Evolutionary conservation across 1,140 invertebrate species (phyloP), one percentile per base, ranked within the genome.

Genomic region (Papilio dardanus): DNA sequence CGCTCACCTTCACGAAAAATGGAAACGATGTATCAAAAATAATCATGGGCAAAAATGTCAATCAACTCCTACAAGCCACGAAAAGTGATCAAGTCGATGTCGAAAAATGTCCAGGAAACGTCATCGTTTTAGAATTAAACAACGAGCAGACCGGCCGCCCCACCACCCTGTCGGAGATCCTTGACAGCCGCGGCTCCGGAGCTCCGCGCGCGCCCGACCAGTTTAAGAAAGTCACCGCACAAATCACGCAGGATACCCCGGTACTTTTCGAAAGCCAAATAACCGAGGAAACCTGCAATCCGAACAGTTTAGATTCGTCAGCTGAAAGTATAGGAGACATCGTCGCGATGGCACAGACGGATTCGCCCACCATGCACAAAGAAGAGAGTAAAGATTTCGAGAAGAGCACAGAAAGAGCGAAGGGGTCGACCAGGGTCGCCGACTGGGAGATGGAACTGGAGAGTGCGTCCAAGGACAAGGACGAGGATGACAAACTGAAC

Each of bases 361-460:
- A 75, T 77, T 77, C 90, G 71, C 75, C 81, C 21, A 80, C 86
- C 33, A 85, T 90, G 7, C 82, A 83, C n/a, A 90, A 88, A 76
- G 83, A 80, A 10, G 85, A 86, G 4, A 82, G 80, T 2, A 89
- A 92, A 83, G 85, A 68, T 77, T 85, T 84, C 66, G 85, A 78
- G 14, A 90, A 93, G 78, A 83, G 88, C 42, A 76, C 81, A 2
- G 88, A 90, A n/a, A 79, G 71, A 12, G 81, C 66, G 0, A 90
- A 92, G 76, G 88, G 89, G 74, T 82, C 88, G 2, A 88, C 92
- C 40, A 93, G 93, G 79, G 91, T 93, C 35, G 94, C 94, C 7
- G 94, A 95, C 76, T 95, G 94, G 94, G 94, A 95, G 77, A 94
- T 95, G 90, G 94, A 95, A 78, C 80, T 95, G 24, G 94, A 94